Evolutionary conservation across 2,113 vertebrate genomes (phyloP), one percentile per base, ranked within the genome.

Genomic region (Oncorhynchus mykiss): DNA sequence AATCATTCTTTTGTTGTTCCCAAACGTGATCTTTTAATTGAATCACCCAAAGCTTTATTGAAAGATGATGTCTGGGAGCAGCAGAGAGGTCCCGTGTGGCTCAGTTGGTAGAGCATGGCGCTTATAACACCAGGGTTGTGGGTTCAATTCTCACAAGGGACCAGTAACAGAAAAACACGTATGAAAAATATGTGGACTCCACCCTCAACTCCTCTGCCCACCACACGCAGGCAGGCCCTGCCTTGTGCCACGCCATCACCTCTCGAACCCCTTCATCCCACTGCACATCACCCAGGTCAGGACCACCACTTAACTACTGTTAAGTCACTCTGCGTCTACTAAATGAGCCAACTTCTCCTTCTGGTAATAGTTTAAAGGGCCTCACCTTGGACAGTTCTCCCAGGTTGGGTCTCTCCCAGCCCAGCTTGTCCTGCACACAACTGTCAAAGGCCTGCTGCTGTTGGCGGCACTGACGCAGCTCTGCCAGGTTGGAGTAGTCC

Each of bases 341-440:
- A 45, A 45, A 45, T 45, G 9, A 45, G 39, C 9, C 0, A 9
- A 45, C 39, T 11, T 39, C 1, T 45, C 39, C 3, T 14, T 20
- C 12, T 24, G 66, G 29, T 16, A 83, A 62, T 49, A 31, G 62
- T 71, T 54, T 18, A 14, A 54, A 18, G 51, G 16, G 14, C 16
- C 51, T 94, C 91, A 99, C 98, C 96, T 99, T 99, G 18, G 97
- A 99, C 80, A 99, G 92, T 2, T 97, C 87, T 79, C 98, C 98
- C 78, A 99, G 92, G 0, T 94, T 92, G 2, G 98, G 98, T 71
- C 98, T 94, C 86, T 94, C 91, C 98, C 98, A 99, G 4, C 97
- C 97, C 83, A 99, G 84, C 79, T 98, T 98, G 34, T 99, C 94
- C 60, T 99, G 92, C 85, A 97, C 97, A n/a, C 98, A 99, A 84